phyloP scores from a whole-genome alignment of 2,888 invertebrate genomes.

The Parnassius glacialis region DNA sequence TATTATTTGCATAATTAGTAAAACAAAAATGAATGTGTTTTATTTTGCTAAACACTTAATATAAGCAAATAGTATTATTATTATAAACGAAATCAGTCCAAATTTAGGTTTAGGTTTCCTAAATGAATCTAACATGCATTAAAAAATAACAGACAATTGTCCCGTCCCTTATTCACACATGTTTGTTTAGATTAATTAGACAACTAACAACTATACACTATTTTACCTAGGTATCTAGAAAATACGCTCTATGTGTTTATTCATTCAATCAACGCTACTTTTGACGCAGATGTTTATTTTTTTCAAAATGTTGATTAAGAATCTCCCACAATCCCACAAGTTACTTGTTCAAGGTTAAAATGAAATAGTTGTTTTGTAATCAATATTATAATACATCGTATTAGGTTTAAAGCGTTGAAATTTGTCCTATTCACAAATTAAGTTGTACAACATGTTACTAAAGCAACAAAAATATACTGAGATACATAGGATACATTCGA shows the following conservation, averaged over 20 bases:
- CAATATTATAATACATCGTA: constrained; percentile 21
- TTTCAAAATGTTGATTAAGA: neutral
- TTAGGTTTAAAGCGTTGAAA: constrained; percentile 20
- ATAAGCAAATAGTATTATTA: no score
- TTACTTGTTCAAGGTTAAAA: constrained; percentile 3
- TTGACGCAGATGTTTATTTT: neutral
- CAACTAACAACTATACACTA: constrained; percentile 4
- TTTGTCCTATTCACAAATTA: constrained; percentile 19
- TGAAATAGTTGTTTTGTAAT: constrained; percentile 10
- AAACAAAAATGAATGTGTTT: no score
- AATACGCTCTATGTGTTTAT: constrained; percentile 8
- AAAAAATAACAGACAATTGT: constrained; percentile 10
- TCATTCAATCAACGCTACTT: constrained; percentile 2
- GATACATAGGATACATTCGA: constrained; percentile 22
- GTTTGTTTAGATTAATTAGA: constrained; percentile 13
- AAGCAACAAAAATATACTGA: constrained; percentile 12
- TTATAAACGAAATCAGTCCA: no score
- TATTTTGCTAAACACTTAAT: no score
- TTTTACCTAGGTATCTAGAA: neutral
- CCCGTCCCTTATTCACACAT: constrained; percentile 7
- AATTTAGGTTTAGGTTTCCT: no score
- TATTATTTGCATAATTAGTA: no score
- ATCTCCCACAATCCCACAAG: neutral
- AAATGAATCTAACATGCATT: neutral
- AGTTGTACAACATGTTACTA: constrained; percentile 4